phyloP scores from a whole-genome alignment of 2,113 vertebrate genomes.

The Otocyon megalotis region DNA sequence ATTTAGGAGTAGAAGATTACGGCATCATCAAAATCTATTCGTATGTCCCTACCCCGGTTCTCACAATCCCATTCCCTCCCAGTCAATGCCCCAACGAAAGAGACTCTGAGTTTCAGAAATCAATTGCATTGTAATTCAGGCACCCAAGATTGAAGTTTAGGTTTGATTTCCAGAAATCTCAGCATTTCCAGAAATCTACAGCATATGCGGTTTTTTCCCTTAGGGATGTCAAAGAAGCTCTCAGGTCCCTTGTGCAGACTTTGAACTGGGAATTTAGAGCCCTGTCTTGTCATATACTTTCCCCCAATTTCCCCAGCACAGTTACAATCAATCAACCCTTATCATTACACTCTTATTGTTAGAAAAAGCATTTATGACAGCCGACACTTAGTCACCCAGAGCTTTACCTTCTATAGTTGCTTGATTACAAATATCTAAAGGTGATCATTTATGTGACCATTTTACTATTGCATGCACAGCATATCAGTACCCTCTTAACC shows the following conservation, averaged over 20 bases:
- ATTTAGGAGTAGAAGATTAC: background rate
- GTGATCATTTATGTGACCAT: background rate
- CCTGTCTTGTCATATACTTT: background rate
- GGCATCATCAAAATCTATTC: background rate
- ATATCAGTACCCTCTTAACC: background rate
- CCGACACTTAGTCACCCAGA: background rate
- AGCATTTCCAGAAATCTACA: background rate
- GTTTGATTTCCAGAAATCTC: background rate
- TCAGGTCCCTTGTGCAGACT: background rate
- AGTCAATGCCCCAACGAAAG: background rate
- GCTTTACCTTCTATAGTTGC: background rate
- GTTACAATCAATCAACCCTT: background rate
- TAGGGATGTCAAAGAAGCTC: background rate
- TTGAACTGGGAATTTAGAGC: background rate
- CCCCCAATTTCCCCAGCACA: background rate
- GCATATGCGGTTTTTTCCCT: background rate
- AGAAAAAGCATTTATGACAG: background rate
- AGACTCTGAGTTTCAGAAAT: background rate
- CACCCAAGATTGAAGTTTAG: background rate
- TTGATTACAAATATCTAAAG: background rate
- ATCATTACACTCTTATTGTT: background rate
- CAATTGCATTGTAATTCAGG: background rate
- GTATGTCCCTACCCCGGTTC: background rate
- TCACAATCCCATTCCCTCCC: background rate
- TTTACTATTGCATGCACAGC: background rate